phyloP scores from a whole-genome alignment of 2,797 vertebrate species.

The Ciconia nigra region DNA sequence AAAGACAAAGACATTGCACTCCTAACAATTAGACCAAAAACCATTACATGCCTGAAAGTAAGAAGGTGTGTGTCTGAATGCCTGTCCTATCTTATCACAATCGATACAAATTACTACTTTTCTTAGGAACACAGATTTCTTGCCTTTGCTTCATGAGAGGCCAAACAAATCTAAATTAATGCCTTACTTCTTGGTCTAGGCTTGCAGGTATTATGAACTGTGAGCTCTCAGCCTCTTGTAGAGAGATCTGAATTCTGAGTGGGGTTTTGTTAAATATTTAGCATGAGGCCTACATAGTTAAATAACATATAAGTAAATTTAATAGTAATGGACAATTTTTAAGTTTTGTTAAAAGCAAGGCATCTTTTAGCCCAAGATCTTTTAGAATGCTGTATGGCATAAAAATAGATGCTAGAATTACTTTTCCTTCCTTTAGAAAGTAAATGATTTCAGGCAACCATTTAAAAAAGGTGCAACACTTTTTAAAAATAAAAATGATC shows the following conservation, averaged over 20 bases:
- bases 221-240: not conserved
- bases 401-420: not conserved
- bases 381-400: not conserved
- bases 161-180: not conserved
- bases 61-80: not conserved
- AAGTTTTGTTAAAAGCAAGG: not conserved
- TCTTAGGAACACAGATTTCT: not conserved
- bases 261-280: not conserved
- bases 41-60: rapidly evolving
- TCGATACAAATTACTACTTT: rapidly evolving
- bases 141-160: not conserved
- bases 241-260: not conserved
- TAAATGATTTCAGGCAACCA: not conserved
- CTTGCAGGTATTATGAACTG: not conserved
- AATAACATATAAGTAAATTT: not conserved
- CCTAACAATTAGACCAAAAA: rapidly evolving
- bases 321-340: not conserved
- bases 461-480: not conserved
- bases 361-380: not conserved
- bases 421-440: not conserved
- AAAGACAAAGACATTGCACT: not conserved
- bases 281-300: not conserved
- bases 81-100: rapidly evolving
- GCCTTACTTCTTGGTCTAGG: not conserved
- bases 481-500: not conserved